These are phyloP conservation scores for Oikopleura albicans DNA, from an alignment of 23 tunicate genomes.

Conservation along the genomic window DNA sequence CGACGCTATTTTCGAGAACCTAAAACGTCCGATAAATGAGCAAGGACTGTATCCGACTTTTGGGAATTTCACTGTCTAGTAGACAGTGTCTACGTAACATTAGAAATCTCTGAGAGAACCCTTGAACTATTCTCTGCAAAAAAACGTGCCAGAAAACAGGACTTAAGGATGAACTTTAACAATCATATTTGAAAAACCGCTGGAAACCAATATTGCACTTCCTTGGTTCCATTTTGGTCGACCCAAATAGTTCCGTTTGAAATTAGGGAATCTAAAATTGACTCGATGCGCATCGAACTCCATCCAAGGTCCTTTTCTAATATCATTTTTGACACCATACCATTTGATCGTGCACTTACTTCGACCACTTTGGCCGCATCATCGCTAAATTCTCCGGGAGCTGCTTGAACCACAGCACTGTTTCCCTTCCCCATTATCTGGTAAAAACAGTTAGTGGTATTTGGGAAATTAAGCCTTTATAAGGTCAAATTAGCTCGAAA, in stretches of 20 bases:
- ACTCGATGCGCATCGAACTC: not conserved
- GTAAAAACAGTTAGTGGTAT: too few species aligned
- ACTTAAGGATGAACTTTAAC: too few species aligned
- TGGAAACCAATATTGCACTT: not conserved
- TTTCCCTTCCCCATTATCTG: not conserved
- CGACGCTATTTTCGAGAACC: too few species aligned
- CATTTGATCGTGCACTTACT: not conserved
- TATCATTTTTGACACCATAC: not conserved
- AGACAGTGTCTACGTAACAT: too few species aligned
- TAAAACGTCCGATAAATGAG: too few species aligned
- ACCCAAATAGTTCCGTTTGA: not conserved
- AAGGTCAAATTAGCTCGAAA: too few species aligned
- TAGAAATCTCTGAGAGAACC: too few species aligned
- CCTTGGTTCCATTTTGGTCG: not conserved
- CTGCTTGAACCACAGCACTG: not conserved
- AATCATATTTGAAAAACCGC: not conserved
- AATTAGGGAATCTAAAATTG: not conserved
- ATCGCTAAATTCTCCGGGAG: not conserved
- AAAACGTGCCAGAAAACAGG: too few species aligned
- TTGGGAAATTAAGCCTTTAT: too few species aligned
- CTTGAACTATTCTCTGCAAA: too few species aligned
- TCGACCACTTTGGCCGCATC: constrained; percentile 9
- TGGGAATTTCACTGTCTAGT: too few species aligned
- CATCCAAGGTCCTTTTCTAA: not conserved
- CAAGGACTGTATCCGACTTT: too few species aligned